Base-by-base conservation (phyloP, 2,113 vertebrate species). In the Numenius arquata region DNA sequence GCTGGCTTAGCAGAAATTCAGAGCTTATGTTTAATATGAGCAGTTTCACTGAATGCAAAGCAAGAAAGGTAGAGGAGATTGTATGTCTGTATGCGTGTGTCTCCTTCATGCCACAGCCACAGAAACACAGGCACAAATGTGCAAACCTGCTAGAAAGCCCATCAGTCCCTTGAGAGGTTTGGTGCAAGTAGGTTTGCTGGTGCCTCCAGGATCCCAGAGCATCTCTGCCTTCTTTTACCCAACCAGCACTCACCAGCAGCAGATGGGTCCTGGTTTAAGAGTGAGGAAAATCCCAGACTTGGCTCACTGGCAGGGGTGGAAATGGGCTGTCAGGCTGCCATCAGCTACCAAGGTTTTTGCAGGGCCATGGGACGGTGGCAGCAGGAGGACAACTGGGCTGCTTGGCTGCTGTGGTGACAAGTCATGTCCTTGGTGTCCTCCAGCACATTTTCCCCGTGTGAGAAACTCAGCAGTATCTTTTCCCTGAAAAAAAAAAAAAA, bases 351-450 rank as follows among this genome's bases (percentile, higher is more conserved):
- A 43, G 23, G 27, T 27, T 5, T 55, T n/a, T 72, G 32, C n/a
- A 76, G 19, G 65, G 50, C 48, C 1, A 3, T 0, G 0, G 56
- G 56, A 50, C 1, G 1, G 70, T 1, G 1, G n/a, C 1, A 4
- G 22, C 72, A 76, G 77, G 25, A 87, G 41, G 73, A 32, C 0
- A 1, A 40, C 45, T 20, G 18, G 38, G 66, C 77, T 82, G 47
- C 45, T n/a, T 5, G 2, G 36, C 29, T 53, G 43, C 70, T 74
- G 72, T 2, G 8, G 19, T 26, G 29, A 34, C n/a, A 59, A 83
- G 55, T 59, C 0, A 0, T 65, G 71, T 45, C 62, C 89, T 66
- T 6, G 2, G 40, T 0, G 0, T 71, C 68, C 70, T 86, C 22
- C 70, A 68, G 82, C 79, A 72, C 36, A 18, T 65, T 84, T 80